These are phyloP conservation scores for Drosophila atripex DNA, from an alignment of 2,888 invertebrate genomes.

Conservation along the genomic window DNA sequence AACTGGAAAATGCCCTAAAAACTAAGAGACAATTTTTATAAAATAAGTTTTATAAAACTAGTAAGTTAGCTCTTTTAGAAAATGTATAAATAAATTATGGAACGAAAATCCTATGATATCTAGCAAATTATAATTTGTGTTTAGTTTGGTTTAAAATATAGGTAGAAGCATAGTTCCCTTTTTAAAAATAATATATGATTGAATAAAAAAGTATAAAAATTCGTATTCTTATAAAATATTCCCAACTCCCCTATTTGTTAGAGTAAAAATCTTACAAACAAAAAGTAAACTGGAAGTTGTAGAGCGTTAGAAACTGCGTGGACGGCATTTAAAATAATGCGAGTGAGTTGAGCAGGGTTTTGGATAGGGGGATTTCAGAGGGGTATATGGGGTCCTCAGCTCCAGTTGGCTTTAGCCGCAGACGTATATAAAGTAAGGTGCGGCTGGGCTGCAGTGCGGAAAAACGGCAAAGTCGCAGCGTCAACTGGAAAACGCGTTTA, in stretches of 20 bases:
- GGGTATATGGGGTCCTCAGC: slow-evolving; percentile 27
- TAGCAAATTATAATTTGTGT: no score
- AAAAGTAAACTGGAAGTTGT: slow-evolving; percentile 65
- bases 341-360: slow-evolving; percentile 28
- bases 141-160: no score
- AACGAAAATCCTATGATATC: no score
- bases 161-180: no score
- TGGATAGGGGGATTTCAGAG: slow-evolving; percentile 8
- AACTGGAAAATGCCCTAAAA: slow-evolving; percentile 34
- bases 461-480: slow-evolving; percentile 58
- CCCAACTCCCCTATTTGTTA: background rate
- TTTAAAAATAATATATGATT: no score
- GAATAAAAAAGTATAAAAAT: no score
- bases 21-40: no score
- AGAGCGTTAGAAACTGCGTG: slow-evolving; percentile 80
- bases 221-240: no score
- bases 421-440: slow-evolving; percentile 64
- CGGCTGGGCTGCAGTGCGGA: slow-evolving; percentile 71
- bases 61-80: background rate
- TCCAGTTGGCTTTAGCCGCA: slow-evolving; percentile 18
- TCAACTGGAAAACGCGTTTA: slow-evolving; percentile 69
- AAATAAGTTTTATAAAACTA: background rate
- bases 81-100: no score
- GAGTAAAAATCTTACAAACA: slow-evolving; percentile 24
- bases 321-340: slow-evolving; percentile 82